Base-by-base conservation (phyloP, 2,888 invertebrate species). In the Tethea ocularis region DNA sequence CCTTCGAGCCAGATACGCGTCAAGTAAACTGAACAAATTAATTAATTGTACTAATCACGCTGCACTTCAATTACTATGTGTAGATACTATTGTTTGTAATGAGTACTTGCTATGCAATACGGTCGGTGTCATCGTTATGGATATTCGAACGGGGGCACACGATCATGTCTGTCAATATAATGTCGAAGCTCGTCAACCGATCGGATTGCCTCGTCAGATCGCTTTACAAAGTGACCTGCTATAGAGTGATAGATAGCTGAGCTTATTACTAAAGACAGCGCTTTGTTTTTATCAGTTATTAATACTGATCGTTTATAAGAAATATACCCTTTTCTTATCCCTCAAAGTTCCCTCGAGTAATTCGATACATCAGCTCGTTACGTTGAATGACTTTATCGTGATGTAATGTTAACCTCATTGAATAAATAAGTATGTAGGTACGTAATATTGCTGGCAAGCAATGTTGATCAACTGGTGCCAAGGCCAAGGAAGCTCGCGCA, bases 401-500 rank as follows among this genome's bases (percentile, higher is more conserved):
- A 80, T 81, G 81, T 81, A 81, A 82, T 69, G 63, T 60, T 71
- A 77, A 69, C 76, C 77, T 76, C 69, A 66, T 63, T 69, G 56
- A 68, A 68, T 69, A 69, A 64, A 54, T 67, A 69, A 69, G 59
- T 68, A 71, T 66, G 70, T 72, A 67, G 68, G 60, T 68, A 71
- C 68, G 71, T 71, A 68, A 69, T 72, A 72, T 61, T 67, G 62
- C 70, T 54, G 64, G 68, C 66, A 63, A 70, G 60, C 66, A 72
- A 73, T 77, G 73, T 74, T 71, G 71, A 77, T 73, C 73, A 78
- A 78, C 75, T 70, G 71, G 72, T 72, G 66, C 68, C 84, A 85
- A 85, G 84, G 85, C 67, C 75, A 78, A 75, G 71, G 74, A 74
- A 64, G 55, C 52, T 23, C 38, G 51, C 20, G 36, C 26, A 23